Conservation (phyloP, 1,140 invertebrate species). For the Cyclina sinensis region DNA sequence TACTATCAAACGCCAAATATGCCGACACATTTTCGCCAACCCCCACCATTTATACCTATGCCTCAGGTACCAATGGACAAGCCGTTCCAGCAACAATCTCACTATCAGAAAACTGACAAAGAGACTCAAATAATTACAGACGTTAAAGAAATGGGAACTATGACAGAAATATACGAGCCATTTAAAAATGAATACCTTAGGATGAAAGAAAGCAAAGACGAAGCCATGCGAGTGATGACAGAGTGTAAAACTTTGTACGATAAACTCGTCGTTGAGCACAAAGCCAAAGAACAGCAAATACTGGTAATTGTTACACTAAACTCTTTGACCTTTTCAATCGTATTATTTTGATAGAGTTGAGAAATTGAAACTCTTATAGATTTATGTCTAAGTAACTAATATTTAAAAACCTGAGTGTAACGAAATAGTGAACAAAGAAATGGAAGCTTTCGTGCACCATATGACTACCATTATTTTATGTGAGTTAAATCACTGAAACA, state of each 20-base stretch:
- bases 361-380: too few relatives aligned
- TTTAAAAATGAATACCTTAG: constrained; percentile 62
- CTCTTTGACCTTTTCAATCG: too few relatives aligned
- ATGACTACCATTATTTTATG: too few relatives aligned
- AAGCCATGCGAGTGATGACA: neutral
- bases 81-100: constrained; percentile 2
- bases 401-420: too few relatives aligned
- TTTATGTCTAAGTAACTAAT: too few relatives aligned
- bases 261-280: constrained; percentile 20
- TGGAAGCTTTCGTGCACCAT: too few relatives aligned
- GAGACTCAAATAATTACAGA: constrained; percentile 49
- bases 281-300: constrained; percentile 4
- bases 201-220: constrained; percentile 56
- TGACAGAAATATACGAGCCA: constrained; percentile 74
- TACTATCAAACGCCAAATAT: constrained; percentile 30
- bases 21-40: neutral
- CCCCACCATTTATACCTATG: neutral
- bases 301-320: constrained; percentile 29
- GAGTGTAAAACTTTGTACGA: constrained; percentile 6
- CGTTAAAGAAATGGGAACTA: constrained; percentile 32
- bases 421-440: too few relatives aligned
- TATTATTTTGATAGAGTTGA: too few relatives aligned
- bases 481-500: too few relatives aligned
- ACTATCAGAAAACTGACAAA: constrained; percentile 45
- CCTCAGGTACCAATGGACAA: constrained; percentile 28